Base-by-base conservation (phyloP, 64 coral and sea anemone species). In the Astreopora myriophthalma region DNA sequence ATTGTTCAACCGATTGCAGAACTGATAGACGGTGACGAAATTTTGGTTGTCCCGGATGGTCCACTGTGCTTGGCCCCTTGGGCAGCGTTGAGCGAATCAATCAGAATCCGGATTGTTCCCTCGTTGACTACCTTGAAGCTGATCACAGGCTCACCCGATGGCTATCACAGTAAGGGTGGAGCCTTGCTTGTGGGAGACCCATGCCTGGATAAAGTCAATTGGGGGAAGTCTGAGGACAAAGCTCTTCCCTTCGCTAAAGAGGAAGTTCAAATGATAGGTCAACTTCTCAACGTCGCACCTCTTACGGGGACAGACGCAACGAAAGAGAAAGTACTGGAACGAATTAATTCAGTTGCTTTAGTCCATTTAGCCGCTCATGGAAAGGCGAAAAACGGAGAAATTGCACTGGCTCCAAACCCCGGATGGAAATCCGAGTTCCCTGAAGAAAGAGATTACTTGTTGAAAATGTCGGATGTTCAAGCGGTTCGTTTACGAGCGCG, bases 381-480 rank as follows among this genome's bases (percentile, higher is more conserved):
- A 74, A 38, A 10, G 20, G 9, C 9, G 35, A 11, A 39, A 37
- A 74, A 33, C 9, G 71, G 71, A 2, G 71, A 74, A 74, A 74
- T 74, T 25, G 22, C 23, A 3, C 22, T 74, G 19, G 20, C 71
- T 23, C 34, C 34, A 74, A 71, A 71, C 29, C 8, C 30, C 30
- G 16, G 12, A 71, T 19, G 27, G 4, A 32, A 33, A 14, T 71
- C 69, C 29, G 32, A 36, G 29, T 2, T 34, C 12, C 69, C 30
- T 34, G 34, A 74, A 24, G 71, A 39, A 5, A 6, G 38, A 37
- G 71, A 74, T 37, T 24, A 39, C 34, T 20, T 74, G 34, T 24
- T 74, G 71, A 74, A 19, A 9, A 74, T 74, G 34, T 36, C 34
- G 20, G 71, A 74, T 74, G 71, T 74, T 19, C 71, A 39, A 74